phyloP scores from a whole-genome alignment of 2,113 vertebrate genomes.

The Pipa parva region DNA sequence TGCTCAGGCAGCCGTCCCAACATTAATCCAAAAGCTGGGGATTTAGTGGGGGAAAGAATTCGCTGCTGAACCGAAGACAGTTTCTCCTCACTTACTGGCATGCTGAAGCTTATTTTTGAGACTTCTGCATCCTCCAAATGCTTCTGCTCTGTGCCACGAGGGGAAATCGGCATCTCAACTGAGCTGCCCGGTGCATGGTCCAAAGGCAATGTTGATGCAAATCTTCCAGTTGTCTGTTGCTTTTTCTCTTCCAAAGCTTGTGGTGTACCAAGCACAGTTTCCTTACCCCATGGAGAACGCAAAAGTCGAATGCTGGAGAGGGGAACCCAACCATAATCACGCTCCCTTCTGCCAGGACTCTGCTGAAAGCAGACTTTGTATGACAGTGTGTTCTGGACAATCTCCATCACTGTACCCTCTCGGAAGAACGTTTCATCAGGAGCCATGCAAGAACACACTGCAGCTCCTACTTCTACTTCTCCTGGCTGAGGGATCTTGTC shows the following conservation, averaged over 20 bases:
- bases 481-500: slow-evolving; percentile 69
- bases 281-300: slow-evolving; percentile 69
- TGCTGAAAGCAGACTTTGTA: slow-evolving; percentile 69
- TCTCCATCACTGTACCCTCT: slow-evolving; percentile 73
- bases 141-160: slow-evolving; percentile 49
- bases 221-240: slow-evolving; percentile 47
- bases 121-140: slow-evolving; percentile 69
- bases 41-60: slow-evolving; percentile 57
- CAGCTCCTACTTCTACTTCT: slow-evolving; percentile 65
- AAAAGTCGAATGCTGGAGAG: slow-evolving; percentile 77
- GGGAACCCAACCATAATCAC: slow-evolving; percentile 72
- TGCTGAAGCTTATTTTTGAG: slow-evolving; percentile 77
- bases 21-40: slow-evolving; percentile 56
- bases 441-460: slow-evolving; percentile 74
- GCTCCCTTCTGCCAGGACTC: slow-evolving; percentile 48
- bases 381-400: slow-evolving; percentile 71
- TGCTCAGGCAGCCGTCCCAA: slow-evolving; percentile 55
- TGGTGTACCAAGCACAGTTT: background rate
- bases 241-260: slow-evolving; percentile 46
- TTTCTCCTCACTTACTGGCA: slow-evolving; percentile 61
- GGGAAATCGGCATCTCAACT: slow-evolving; percentile 28
- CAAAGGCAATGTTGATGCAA: slow-evolving; percentile 63
- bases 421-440: slow-evolving; percentile 66
- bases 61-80: slow-evolving; percentile 50
- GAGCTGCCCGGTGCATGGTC: slow-evolving; percentile 43